Conservation (phyloP, 2,888 invertebrate genomes). For the Celastrina argiolus region DNA sequence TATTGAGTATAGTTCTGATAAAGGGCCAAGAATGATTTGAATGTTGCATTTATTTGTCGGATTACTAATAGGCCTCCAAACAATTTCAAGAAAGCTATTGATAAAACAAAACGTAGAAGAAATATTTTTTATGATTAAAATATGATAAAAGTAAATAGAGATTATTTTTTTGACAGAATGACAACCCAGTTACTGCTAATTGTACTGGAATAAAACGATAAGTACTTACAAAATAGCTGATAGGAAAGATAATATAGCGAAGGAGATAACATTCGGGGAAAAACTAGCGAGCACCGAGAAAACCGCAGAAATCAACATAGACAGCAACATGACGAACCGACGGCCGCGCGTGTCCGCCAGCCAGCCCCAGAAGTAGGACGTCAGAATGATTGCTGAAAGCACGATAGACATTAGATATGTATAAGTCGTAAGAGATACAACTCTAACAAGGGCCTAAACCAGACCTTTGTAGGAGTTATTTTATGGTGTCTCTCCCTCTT, state of each 20-base stretch:
- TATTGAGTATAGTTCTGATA: no score
- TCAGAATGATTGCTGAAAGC: slow-evolving; percentile 80
- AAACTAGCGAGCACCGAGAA: slow-evolving; percentile 78
- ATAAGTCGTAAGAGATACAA: not conserved
- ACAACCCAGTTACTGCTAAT: not conserved
- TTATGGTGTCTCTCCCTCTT: no score
- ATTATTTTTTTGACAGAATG: not conserved
- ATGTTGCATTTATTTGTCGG: no score
- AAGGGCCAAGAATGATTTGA: no score
- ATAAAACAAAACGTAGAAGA: no score
- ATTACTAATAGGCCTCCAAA: no score
- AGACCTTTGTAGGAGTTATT: not conserved
- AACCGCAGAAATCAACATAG: slow-evolving; percentile 71
- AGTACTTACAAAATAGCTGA: slow-evolving; percentile 80
- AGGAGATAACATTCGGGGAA: slow-evolving; percentile 77
- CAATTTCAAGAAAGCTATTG: no score
- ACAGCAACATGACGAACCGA: slow-evolving; percentile 73
- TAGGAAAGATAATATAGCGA: slow-evolving; percentile 79
- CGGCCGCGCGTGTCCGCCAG: slow-evolving; percentile 87
- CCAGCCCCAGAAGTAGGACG: slow-evolving; percentile 89
- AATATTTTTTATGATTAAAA: no score
- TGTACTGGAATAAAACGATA: not conserved
- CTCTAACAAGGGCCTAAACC: not conserved
- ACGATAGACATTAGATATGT: not conserved
- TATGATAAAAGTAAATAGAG: not conserved